Evolutionary conservation across 2,113 vertebrate species (phyloP).

Genomic region (Oxyura jamaicensis): DNA sequence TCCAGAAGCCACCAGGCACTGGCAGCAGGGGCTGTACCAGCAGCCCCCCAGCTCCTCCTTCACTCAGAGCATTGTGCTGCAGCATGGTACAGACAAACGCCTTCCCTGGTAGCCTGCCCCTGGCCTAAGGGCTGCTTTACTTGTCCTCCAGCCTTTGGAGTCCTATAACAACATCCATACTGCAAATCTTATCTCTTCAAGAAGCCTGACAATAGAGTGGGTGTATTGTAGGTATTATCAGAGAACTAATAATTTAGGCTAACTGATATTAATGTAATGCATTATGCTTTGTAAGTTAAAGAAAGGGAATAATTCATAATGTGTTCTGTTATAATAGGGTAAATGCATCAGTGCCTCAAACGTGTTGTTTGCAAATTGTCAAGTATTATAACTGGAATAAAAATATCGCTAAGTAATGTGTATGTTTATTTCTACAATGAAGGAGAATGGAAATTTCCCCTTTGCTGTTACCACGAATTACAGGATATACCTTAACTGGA

Average conservation of each 20-base stretch:
- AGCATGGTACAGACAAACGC: neutral
- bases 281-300: neutral
- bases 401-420: constrained; percentile 50
- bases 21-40: neutral
- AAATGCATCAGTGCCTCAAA: neutral
- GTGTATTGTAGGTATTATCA: neutral
- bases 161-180: neutral
- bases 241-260: neutral
- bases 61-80: neutral
- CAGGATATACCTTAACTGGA: constrained; percentile 55
- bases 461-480: constrained; percentile 60
- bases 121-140: neutral
- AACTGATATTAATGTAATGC: neutral
- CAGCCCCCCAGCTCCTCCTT: neutral
- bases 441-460: constrained; percentile 63
- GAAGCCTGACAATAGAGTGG: neutral
- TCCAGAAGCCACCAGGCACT: neutral
- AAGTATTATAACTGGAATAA: constrained; percentile 29
- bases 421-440: constrained; percentile 69
- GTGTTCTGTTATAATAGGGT: neutral
- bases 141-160: neutral
- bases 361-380: constrained; percentile 36
- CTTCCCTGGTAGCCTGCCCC: neutral
- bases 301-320: neutral
- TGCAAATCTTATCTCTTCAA: neutral